phyloP scores from a whole-genome alignment of 35 echinoderm and acorn worm species.

The Chiridota heheva region DNA sequence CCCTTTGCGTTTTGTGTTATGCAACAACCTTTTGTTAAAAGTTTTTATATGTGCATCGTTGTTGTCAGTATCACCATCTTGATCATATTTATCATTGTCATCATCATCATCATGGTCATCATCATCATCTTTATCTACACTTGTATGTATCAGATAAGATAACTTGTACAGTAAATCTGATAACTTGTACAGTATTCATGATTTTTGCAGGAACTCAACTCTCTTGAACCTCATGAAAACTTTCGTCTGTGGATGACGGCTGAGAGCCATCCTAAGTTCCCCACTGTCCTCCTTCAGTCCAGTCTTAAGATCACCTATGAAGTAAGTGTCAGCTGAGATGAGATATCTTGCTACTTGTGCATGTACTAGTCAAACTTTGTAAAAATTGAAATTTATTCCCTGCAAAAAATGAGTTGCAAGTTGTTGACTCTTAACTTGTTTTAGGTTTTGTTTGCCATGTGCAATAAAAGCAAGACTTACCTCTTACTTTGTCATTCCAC shows the following conservation, averaged over 20 bases:
- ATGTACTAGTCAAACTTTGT: too few relatives aligned
- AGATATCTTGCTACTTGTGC: too few relatives aligned
- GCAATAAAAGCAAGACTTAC: too few relatives aligned
- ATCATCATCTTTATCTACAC: neutral
- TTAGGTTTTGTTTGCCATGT: too few relatives aligned
- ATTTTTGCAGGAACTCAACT: constrained; percentile 76
- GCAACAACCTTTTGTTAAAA: neutral
- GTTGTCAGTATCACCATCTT: neutral
- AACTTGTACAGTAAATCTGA: too few relatives aligned
- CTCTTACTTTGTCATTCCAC: too few relatives aligned
- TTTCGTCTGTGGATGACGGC: constrained; percentile 98
- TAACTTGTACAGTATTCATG: too few relatives aligned
- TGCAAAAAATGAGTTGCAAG: too few relatives aligned
- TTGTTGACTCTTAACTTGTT: too few relatives aligned
- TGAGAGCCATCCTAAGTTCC: constrained; percentile 99
- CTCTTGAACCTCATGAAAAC: constrained; percentile 75
- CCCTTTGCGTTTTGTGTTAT: too few relatives aligned
- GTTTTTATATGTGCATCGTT: neutral
- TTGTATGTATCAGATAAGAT: too few relatives aligned
- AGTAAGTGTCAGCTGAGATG: constrained; percentile 56
- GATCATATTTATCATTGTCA: neutral
- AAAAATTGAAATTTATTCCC: too few relatives aligned
- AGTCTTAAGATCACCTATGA: constrained; percentile 98
- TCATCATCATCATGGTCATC: neutral
- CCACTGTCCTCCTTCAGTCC: constrained; percentile 93